Evolutionary conservation across 2,888 invertebrate species (phyloP), one percentile per base, ranked within the genome.

Genomic region (Xestia rhomboidea): DNA sequence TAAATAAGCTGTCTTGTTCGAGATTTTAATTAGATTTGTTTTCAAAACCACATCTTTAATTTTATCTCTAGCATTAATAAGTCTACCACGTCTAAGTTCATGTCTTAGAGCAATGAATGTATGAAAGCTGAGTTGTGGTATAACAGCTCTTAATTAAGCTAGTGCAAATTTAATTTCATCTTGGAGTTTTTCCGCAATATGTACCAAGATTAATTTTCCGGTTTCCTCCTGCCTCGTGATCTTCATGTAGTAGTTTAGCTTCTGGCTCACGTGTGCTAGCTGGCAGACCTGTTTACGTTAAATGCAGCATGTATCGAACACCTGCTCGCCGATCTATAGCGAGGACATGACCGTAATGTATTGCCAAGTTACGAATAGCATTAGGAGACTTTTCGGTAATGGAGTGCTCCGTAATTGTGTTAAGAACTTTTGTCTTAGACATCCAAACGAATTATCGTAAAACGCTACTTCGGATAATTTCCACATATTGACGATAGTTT

Each of bases 321-420:
- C 94, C 95, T 95, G 95, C 88, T 94, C 88, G 85, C 85, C 93
- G 91, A 94, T 94, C 91, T 93, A 94, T 93, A 91, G 91, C 88
- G 83, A 84, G 89, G 90, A 94, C 94, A 94, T 95, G 94, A 91
- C 92, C 89, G 86, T 92, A 93, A 93, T 94, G 91, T 92, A 93
- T 92, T 90, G 91, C 81, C 83, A 79, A 85, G 81, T 86, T 89
- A 81, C 76, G 77, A 81, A 78, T 76, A 83, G 83, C 87, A 80
- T 86, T 85, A 87, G 78, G 85, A 82, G 83, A 88, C 79, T 85
- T 89, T 82, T 85, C 81, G 84, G 79, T 81, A 90, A 89, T 86
- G 83, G 82, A 86, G 89, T 89, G 85, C 79, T 77, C 69, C 75
- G 84, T 89, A 90, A 90, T 89, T 87, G 83, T 70, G 79, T 89